Evolutionary conservation across 1,140 invertebrate species (phyloP).

Genomic region (Micrasema longulum): DNA sequence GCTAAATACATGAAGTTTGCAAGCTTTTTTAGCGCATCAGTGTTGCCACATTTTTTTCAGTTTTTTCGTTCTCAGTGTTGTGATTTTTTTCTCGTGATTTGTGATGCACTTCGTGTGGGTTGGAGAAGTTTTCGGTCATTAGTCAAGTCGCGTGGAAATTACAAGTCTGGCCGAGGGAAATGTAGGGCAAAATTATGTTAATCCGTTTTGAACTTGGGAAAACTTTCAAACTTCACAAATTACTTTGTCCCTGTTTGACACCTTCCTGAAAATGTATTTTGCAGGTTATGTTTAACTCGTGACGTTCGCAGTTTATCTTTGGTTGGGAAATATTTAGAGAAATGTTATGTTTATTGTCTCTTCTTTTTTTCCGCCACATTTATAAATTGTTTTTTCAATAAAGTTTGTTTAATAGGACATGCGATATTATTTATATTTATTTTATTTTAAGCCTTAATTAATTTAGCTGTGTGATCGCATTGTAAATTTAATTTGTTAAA

Average conservation of each 20-base stretch:
- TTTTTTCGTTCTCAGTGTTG: slow-evolving; percentile 66
- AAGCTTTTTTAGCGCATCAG: slow-evolving; percentile 71
- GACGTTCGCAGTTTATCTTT: neutral
- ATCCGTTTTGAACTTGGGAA: slow-evolving; percentile 7
- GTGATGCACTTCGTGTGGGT: slow-evolving; percentile 62
- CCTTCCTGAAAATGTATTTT: neutral
- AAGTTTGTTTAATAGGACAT: too few relatives aligned
- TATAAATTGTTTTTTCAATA: too few relatives aligned
- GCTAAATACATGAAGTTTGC: slow-evolving; percentile 70
- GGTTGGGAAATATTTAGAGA: too few relatives aligned
- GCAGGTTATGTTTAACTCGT: neutral
- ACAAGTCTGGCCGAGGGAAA: neutral
- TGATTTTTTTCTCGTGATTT: slow-evolving; percentile 67
- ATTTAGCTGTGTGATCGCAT: too few relatives aligned
- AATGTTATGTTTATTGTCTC: too few relatives aligned
- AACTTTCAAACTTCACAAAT: neutral
- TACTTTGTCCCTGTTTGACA: neutral
- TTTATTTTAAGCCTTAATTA: too few relatives aligned
- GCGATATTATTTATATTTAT: too few relatives aligned
- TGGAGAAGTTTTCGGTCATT: slow-evolving; percentile 49
- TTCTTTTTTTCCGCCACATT: too few relatives aligned
- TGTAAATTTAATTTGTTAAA: too few relatives aligned
- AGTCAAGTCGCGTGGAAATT: neutral
- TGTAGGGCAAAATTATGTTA: slow-evolving; percentile 2
- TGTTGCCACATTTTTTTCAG: slow-evolving; percentile 70